A percentile compares a stretch with the other conserved stretches of the same genome.
Conservation (phyloP, 2,888 invertebrate species). For the Eupelmus urozonus region DNA sequence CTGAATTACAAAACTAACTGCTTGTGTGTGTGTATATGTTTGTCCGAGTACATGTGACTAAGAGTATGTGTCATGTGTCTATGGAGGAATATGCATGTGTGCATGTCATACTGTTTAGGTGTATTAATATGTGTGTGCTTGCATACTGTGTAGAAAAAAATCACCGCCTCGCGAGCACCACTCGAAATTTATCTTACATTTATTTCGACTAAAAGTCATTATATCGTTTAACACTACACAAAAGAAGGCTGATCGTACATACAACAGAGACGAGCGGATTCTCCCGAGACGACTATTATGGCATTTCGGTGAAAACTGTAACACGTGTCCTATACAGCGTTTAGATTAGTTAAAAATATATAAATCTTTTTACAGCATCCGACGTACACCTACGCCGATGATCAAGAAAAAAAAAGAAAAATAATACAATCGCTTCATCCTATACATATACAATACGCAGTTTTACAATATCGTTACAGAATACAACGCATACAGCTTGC, state of each 20-base stretch:
- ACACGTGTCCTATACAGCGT: conserved; percentile 54
- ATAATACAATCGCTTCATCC: conserved; percentile 44
- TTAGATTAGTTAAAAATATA: conserved; percentile 30
- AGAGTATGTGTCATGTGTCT: too few relatives aligned
- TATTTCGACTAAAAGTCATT: not conserved
- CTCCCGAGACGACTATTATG: conserved; percentile 40
- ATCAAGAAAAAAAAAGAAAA: too few relatives aligned
- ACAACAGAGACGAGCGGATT: conserved; percentile 3
- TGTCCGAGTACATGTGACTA: too few relatives aligned
- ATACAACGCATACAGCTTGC: conserved; percentile 35
- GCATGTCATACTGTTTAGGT: too few relatives aligned
- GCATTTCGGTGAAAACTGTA: conserved; percentile 58
- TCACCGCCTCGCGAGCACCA: not conserved
- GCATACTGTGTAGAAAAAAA: not conserved
- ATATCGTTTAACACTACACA: not conserved
- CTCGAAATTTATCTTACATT: not conserved
- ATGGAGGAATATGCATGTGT: too few relatives aligned
- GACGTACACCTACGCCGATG: conserved; percentile 6
- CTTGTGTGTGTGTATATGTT: conserved; percentile 7
- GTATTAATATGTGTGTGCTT: not conserved
- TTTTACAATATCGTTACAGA: conserved; percentile 53
- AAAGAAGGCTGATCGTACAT: not conserved
- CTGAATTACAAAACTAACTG: conserved; percentile 40
- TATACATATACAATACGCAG: conserved; percentile 8
- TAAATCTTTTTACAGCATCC: conserved; percentile 49